phyloP scores from a whole-genome alignment of 92 coral and sea anemone genomes.

The Phenganax subtilis region DNA sequence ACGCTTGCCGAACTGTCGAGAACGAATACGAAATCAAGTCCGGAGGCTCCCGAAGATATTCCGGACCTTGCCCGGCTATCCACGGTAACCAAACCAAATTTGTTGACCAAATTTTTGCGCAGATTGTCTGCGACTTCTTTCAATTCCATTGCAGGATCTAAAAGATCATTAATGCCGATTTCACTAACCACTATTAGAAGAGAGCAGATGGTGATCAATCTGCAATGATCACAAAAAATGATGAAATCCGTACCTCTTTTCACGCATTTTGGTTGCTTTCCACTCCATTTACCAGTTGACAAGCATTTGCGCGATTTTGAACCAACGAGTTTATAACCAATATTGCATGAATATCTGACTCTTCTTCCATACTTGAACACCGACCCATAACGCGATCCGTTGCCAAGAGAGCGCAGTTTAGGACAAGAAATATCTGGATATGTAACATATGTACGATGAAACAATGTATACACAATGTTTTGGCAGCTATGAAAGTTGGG shows the following conservation, averaged over 20 bases:
- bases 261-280: conserved; percentile 53
- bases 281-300: conserved; percentile 62
- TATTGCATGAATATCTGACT: conserved; percentile 66
- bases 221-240: neutral
- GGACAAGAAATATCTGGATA: conserved; percentile 55
- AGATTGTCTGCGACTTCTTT: conserved; percentile 66
- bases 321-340: conserved; percentile 72
- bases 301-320: conserved; percentile 46
- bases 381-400: conserved; percentile 65
- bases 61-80: conserved; percentile 96
- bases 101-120: conserved; percentile 75
- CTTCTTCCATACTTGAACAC: conserved; percentile 55
- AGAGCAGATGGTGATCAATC: neutral
- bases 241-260: conserved; percentile 51
- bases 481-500: neutral
- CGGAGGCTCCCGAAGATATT: conserved; percentile 93
- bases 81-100: conserved; percentile 67
- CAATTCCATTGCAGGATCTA: conserved; percentile 71
- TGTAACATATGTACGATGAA: neutral
- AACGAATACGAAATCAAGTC: conserved; percentile 86
- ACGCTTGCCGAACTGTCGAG: conserved; percentile 98
- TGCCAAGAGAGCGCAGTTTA: conserved; percentile 50
- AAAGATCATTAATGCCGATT: neutral
- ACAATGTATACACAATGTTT: neutral
- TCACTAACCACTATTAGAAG: neutral